Evolutionary conservation across 1,140 invertebrate genomes (phyloP).

Genomic region (Drosophila yakuba): DNA sequence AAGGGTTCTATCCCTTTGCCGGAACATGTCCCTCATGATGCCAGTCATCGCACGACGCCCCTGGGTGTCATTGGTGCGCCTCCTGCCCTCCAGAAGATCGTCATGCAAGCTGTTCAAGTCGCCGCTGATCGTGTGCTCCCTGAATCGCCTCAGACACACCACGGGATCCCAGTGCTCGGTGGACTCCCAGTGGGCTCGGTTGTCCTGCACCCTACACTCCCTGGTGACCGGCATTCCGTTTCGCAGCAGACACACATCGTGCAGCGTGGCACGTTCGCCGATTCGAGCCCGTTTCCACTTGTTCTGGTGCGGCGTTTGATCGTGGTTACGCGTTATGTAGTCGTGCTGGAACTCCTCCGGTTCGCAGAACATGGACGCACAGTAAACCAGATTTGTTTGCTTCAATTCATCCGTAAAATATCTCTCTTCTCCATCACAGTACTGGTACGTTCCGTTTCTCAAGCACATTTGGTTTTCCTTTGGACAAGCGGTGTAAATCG

Average conservation of each 20-base stretch:
- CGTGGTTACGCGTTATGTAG: slow-evolving; percentile 55
- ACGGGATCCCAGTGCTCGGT: slow-evolving; percentile 38
- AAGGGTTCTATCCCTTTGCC: slow-evolving; percentile 34
- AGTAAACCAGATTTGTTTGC: slow-evolving; percentile 19
- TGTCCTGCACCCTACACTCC: slow-evolving; percentile 22
- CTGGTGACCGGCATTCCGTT: slow-evolving; percentile 75
- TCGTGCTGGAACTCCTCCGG: slow-evolving; percentile 62
- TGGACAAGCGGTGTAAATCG: slow-evolving; percentile 16
- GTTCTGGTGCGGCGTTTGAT: slow-evolving; percentile 63
- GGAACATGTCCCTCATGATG: slow-evolving; percentile 51
- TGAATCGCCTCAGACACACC: slow-evolving; percentile 52
- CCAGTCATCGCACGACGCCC: slow-evolving; percentile 41
- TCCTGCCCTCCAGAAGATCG: slow-evolving; percentile 56
- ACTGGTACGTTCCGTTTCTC: not conserved
- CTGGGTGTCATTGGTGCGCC: slow-evolving; percentile 33
- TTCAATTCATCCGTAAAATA: not conserved
- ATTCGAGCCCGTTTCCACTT: slow-evolving; percentile 61
- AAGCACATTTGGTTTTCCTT: slow-evolving; percentile 21
- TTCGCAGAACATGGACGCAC: slow-evolving; percentile 45
- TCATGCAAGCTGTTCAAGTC: slow-evolving; percentile 64
- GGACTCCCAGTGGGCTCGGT: slow-evolving; percentile 56
- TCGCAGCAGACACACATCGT: slow-evolving; percentile 57
- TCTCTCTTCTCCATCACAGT: not conserved
- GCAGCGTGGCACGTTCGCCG: slow-evolving; percentile 54
- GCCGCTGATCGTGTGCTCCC: slow-evolving; percentile 56